Conservation (phyloP, 2,113 vertebrate species). For the Progne subis region DNA sequence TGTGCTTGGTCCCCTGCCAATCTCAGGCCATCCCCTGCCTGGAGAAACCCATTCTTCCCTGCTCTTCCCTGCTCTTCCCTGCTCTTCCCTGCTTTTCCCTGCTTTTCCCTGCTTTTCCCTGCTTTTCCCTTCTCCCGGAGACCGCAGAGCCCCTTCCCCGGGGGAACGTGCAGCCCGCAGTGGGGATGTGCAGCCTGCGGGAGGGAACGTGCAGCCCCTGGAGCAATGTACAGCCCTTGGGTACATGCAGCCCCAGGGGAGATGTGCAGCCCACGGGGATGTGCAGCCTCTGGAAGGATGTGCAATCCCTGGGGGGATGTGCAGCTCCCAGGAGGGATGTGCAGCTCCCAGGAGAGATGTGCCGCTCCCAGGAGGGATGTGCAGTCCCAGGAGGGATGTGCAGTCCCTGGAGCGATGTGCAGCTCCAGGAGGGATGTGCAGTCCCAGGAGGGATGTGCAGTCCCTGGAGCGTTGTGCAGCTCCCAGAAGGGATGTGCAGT, state of each 20-base stretch:
- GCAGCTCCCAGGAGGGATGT: not conserved
- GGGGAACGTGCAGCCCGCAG: not conserved
- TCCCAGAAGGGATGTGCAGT: accelerated
- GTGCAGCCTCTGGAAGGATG: accelerated
- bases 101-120: too few species aligned
- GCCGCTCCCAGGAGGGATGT: not conserved
- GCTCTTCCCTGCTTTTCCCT: accelerated
- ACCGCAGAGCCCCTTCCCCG: not conserved
- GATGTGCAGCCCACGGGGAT: not conserved
- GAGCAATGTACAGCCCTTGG: not conserved
- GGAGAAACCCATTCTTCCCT: accelerated
- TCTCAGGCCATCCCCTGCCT: not conserved
- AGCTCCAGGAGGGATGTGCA: too few species aligned
- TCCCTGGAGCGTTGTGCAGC: not conserved
- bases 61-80: not conserved
- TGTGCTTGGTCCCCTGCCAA: not conserved
- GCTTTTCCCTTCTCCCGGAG: accelerated
- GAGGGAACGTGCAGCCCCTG: not conserved
- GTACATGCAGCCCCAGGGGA: not conserved
- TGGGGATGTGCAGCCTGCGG: not conserved
- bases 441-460: too few species aligned
- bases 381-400: accelerated
- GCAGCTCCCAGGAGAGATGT: too few species aligned
- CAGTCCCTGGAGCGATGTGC: too few species aligned
- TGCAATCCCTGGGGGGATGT: not conserved